phyloP scores from a whole-genome alignment of 1,140 invertebrate species.

The Leptinotarsa lineolata region DNA sequence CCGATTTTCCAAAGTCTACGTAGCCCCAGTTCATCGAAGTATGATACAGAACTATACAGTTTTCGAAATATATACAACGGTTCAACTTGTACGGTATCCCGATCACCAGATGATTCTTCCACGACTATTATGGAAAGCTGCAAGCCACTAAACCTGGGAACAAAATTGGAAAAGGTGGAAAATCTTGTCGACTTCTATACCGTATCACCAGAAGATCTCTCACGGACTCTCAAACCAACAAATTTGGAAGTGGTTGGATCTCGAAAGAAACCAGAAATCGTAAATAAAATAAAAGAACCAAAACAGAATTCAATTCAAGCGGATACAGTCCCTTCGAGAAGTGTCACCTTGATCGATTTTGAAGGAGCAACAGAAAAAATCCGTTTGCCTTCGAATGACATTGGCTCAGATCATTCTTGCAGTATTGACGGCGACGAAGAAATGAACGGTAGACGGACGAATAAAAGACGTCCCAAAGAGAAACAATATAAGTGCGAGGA shows the following conservation, averaged over 20 bases:
- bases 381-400: not conserved
- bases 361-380: not conserved
- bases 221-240: not conserved
- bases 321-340: not conserved
- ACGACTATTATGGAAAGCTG: no score
- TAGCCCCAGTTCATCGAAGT: not conserved
- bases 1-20: not conserved
- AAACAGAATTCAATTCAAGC: not conserved
- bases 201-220: not conserved
- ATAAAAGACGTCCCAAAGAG: constrained; percentile 53
- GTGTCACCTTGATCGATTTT: not conserved
- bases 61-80: not conserved
- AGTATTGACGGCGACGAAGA: constrained; percentile 26
- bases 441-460: constrained; percentile 25
- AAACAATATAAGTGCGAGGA: constrained; percentile 75
- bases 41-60: not conserved
- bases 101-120: not conserved
- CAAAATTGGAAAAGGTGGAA: no score
- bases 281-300: no score
- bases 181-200: not conserved
- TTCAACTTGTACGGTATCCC: not conserved
- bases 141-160: no score
- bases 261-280: not conserved
- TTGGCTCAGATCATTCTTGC: not conserved
- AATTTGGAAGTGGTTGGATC: not conserved